Percentiles rank a stretch among this genome's conserved stretches.
Conservation (phyloP, 2,888 invertebrate genomes). For the Villa cingulata region DNA sequence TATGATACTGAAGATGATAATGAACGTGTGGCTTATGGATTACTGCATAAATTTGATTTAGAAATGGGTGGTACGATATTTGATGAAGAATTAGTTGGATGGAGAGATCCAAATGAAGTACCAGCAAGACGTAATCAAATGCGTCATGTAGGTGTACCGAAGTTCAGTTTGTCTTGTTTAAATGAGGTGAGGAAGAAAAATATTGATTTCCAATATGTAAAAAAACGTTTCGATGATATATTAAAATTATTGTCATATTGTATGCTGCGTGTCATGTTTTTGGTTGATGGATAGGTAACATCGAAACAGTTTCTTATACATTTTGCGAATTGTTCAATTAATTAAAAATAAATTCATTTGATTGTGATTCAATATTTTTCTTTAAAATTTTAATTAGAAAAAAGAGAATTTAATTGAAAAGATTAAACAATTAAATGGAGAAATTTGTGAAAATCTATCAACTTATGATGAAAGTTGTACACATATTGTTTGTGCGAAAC, state of each 20-base stretch:
- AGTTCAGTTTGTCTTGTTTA: slow-evolving; percentile 31
- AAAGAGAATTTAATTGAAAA: slow-evolving; percentile 4
- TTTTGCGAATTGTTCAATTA: no score
- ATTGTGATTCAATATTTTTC: no score
- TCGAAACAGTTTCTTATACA: no score
- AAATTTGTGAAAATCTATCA: slow-evolving; percentile 26
- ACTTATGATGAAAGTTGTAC: slow-evolving; percentile 51
- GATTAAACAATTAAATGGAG: slow-evolving; percentile 12
- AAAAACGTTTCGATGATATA: no score
- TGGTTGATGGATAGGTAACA: no score
- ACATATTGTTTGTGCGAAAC: slow-evolving; percentile 63
- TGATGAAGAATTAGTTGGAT: slow-evolving; percentile 56
- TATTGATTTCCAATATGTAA: no score
- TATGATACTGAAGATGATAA: slow-evolving; percentile 18
- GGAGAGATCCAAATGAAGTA: slow-evolving; percentile 48
- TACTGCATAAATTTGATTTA: slow-evolving; percentile 4
- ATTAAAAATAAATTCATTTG: no score
- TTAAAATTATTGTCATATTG: no score
- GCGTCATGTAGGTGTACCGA: slow-evolving; percentile 25
- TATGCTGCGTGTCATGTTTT: no score
- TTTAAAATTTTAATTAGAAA: background rate
- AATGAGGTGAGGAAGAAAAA: slow-evolving; percentile 22
- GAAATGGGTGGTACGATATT: slow-evolving; percentile 18
- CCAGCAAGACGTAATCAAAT: slow-evolving; percentile 17
- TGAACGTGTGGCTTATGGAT: no score